These are phyloP conservation scores for Microctonus aethiopoides DNA, from an alignment of 2,888 invertebrate genomes.

Conservation along the genomic window DNA sequence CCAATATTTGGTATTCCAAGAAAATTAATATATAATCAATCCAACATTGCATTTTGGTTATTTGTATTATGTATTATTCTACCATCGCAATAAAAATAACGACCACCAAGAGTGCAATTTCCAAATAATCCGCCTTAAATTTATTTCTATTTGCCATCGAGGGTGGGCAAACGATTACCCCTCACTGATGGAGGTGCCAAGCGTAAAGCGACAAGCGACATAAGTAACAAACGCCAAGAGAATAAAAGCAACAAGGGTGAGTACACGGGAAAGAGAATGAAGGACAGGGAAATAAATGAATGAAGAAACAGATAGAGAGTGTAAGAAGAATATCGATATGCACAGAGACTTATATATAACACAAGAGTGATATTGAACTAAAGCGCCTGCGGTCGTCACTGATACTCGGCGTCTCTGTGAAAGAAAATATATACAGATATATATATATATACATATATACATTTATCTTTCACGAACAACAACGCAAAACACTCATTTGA, in stretches of 20 bases:
- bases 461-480: too few species aligned
- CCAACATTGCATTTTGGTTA: not conserved
- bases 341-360: slow-evolving; percentile 4
- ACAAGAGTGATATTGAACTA: slow-evolving; percentile 43
- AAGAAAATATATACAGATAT: not conserved
- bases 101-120: slow-evolving; percentile 41
- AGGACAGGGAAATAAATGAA: not conserved
- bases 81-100: slow-evolving; percentile 10
- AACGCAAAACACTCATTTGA: slow-evolving; percentile 6
- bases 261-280: slow-evolving; percentile 1
- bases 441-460: not conserved
- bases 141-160: slow-evolving; percentile 61
- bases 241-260: not conserved
- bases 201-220: slow-evolving; percentile 41
- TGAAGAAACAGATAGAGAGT: slow-evolving; percentile 7
- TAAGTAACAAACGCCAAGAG: not conserved
- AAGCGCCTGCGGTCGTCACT: slow-evolving; percentile 22
- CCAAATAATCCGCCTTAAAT: slow-evolving; percentile 55
- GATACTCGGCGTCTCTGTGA: slow-evolving; percentile 11
- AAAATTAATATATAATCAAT: not conserved
- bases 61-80: not conserved
- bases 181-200: not conserved
- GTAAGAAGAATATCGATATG: slow-evolving; percentile 2
- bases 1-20: not conserved
- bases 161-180: slow-evolving; percentile 45